Percentiles rank a stretch among this genome's conserved stretches.
Evolutionary conservation across 2,888 invertebrate species (phyloP).

Genomic region (Pantelozetes paolii): DNA sequence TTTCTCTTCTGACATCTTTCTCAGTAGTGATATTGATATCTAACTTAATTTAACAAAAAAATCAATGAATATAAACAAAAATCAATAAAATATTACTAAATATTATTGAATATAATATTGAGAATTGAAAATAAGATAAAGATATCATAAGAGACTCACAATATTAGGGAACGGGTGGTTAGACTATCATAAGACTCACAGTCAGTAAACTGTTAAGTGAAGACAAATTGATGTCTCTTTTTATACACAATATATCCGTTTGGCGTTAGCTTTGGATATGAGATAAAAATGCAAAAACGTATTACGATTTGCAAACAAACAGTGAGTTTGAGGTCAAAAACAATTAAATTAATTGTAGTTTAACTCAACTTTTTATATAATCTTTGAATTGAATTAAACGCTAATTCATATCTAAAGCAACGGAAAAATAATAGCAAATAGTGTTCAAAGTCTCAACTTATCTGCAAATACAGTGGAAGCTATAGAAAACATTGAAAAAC

Average conservation of each 20-base stretch:
- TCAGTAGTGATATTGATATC: background rate
- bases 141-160: no score
- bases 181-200: no score
- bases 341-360: conserved; percentile 18
- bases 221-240: background rate
- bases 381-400: conserved; percentile 25
- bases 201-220: background rate
- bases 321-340: background rate
- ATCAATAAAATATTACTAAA: background rate
- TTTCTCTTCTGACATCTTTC: conserved; percentile 48
- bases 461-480: background rate
- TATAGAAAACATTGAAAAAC: no score
- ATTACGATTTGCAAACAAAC: background rate
- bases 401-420: background rate
- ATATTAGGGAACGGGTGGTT: no score
- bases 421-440: background rate
- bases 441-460: background rate
- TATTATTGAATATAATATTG: background rate
- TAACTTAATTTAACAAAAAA: background rate
- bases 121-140: no score
- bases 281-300: background rate
- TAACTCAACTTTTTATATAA: conserved; percentile 26
- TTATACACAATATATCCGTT: background rate
- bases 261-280: background rate
- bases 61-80: background rate